Conservation (phyloP, 2,888 invertebrate genomes). For the Tribolium freemani region DNA sequence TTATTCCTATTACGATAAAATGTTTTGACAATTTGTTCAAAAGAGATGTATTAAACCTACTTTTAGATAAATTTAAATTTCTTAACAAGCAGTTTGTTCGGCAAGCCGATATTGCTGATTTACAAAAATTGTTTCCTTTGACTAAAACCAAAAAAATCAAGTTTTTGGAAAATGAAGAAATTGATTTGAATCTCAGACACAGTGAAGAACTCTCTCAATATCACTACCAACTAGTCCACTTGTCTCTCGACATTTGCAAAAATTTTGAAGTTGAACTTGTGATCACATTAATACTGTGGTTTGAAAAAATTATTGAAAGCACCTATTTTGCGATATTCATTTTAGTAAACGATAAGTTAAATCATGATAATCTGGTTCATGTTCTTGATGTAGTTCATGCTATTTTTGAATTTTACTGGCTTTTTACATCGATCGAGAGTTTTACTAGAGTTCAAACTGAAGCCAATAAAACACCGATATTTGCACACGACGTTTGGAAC, state of each 20-base stretch:
- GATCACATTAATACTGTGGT: background rate
- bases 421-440: background rate
- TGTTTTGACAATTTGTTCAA: background rate
- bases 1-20: background rate
- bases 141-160: background rate
- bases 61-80: background rate
- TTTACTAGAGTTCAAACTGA: background rate
- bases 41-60: background rate
- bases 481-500: slow-evolving; percentile 15
- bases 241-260: background rate
- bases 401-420: background rate
- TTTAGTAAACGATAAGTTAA: background rate
- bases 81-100: background rate
- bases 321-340: background rate
- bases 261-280: background rate
- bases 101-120: background rate
- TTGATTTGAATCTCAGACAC: background rate
- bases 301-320: background rate
- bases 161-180: background rate
- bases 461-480: background rate
- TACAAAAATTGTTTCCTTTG: background rate
- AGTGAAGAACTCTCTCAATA: background rate
- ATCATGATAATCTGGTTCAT: background rate
- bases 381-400: background rate
- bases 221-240: background rate